These are phyloP conservation scores for Corythornis madagascariensis DNA, from an alignment of 2,113 vertebrate genomes.

Conservation along the genomic window DNA sequence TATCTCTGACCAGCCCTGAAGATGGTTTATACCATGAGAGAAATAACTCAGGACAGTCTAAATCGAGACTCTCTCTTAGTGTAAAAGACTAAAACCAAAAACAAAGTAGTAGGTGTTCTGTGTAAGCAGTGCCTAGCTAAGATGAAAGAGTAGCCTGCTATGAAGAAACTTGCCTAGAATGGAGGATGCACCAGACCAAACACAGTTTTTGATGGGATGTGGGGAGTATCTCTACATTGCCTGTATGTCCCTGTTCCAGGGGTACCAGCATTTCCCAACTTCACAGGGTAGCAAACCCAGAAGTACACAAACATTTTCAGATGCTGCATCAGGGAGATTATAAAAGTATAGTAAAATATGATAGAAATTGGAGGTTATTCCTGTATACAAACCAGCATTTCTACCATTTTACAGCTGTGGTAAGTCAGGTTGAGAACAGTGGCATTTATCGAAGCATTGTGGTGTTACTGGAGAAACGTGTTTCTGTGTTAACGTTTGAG, in stretches of 20 bases:
- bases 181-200: not conserved
- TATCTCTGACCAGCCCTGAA: not conserved
- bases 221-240: rapidly evolving
- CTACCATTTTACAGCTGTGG: not conserved
- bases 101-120: not conserved
- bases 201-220: not conserved
- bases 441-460: not conserved
- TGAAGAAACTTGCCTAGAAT: not conserved
- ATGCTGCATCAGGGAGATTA: not conserved
- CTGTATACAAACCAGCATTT: not conserved
- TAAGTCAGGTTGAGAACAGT: not conserved
- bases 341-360: not conserved
- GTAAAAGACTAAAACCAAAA: not conserved
- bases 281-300: not conserved
- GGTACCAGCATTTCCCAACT: not conserved
- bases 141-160: not conserved
- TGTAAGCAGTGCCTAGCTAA: not conserved
- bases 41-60: not conserved
- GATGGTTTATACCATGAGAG: not conserved
- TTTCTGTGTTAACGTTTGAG: not conserved
- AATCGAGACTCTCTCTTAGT: not conserved
- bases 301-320: not conserved
- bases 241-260: not conserved
- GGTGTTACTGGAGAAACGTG: not conserved
- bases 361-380: not conserved